Conservation (phyloP, 2,797 vertebrate species). For the Lepilemur septentrionalis region DNA sequence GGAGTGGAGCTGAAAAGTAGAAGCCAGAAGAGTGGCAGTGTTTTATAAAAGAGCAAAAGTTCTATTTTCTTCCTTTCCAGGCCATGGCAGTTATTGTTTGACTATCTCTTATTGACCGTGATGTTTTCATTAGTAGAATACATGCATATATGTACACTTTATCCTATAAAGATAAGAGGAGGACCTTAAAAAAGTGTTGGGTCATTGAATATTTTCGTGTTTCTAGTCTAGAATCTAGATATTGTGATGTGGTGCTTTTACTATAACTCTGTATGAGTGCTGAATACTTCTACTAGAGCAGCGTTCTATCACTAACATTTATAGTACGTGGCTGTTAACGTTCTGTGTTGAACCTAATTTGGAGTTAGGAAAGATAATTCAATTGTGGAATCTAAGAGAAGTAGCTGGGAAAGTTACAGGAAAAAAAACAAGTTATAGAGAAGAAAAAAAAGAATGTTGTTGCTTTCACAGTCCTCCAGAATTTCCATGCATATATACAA, state of each 20-base stretch:
- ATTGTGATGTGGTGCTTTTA: not conserved
- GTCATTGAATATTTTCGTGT: not conserved
- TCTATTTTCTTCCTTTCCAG: not conserved
- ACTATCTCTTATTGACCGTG: not conserved
- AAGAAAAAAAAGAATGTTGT: not conserved
- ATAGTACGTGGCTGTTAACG: not conserved
- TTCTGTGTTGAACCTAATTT: constrained; percentile 21
- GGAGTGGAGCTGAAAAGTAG: not conserved
- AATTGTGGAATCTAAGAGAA: constrained; percentile 10
- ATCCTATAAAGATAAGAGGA: not conserved
- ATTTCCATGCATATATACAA: not conserved
- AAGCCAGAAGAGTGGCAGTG: not conserved
- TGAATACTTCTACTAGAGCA: not conserved
- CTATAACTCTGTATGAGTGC: not conserved
- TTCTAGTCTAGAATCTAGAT: not conserved
- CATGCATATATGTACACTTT: not conserved
- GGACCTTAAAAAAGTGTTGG: not conserved
- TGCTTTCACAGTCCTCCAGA: not conserved
- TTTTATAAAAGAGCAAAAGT: not conserved
- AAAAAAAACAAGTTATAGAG: not conserved
- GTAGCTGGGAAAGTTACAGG: not conserved
- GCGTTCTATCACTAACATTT: not conserved
- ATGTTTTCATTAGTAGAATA: not conserved
- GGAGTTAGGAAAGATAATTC: constrained; percentile 20
- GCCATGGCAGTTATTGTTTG: not conserved